Conservation (phyloP, 2,888 invertebrate species). For the Drosophila nr. medialis region DNA sequence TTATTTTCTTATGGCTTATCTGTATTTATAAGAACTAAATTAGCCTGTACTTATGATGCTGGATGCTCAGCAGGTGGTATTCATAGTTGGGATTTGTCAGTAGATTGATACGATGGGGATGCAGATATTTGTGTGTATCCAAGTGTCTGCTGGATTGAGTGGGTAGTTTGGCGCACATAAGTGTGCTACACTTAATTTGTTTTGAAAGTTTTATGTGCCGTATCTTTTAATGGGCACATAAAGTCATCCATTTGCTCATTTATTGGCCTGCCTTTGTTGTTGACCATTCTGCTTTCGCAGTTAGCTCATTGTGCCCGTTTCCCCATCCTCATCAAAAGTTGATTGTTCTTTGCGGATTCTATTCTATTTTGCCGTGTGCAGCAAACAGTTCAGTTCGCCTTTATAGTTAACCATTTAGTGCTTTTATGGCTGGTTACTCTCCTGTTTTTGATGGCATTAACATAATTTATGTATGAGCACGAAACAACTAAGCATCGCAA, state of each 20-base stretch:
- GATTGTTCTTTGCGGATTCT: slow-evolving; percentile 40
- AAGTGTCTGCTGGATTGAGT: slow-evolving; percentile 8
- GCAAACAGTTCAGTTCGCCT: slow-evolving; percentile 42
- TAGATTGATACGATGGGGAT: neutral
- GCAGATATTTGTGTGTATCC: neutral
- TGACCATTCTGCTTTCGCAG: slow-evolving; percentile 39
- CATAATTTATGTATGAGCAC: slow-evolving; percentile 79
- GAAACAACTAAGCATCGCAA: slow-evolving; percentile 64
- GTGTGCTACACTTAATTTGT: slow-evolving; percentile 68
- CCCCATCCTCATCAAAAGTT: slow-evolving; percentile 41
- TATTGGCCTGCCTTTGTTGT: slow-evolving; percentile 48
- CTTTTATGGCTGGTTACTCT: slow-evolving; percentile 75
- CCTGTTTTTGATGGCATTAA: slow-evolving; percentile 74
- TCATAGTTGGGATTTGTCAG: neutral
- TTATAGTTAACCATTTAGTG: slow-evolving; percentile 68
- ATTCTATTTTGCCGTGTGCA: slow-evolving; percentile 37
- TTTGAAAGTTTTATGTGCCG: slow-evolving; percentile 67
- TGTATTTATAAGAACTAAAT: neutral
- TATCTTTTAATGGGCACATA: slow-evolving; percentile 73
- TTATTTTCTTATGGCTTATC: neutral
- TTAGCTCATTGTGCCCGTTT: neutral
- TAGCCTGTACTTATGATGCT: neutral
- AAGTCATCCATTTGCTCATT: slow-evolving; percentile 62
- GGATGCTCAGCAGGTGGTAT: neutral
- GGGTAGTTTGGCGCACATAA: slow-evolving; percentile 37